These are phyloP conservation scores for Heteromyza rotundicornis DNA, from an alignment of 2,888 invertebrate genomes.

Conservation along the genomic window DNA sequence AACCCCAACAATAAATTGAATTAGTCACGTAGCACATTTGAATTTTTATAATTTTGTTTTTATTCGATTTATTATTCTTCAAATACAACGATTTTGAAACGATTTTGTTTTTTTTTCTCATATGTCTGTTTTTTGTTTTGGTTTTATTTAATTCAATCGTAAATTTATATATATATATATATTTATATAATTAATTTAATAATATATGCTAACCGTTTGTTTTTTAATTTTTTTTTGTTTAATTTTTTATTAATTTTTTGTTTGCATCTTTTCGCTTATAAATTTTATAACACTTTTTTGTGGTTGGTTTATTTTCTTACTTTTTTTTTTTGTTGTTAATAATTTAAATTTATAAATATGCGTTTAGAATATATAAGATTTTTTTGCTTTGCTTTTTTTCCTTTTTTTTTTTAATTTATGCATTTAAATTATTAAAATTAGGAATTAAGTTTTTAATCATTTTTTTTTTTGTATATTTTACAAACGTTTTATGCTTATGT, in stretches of 20 bases:
- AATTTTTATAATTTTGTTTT: slow-evolving; percentile 33
- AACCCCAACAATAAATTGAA: no score
- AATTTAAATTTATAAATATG: slow-evolving; percentile 11
- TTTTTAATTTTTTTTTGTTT: slow-evolving; percentile 3
- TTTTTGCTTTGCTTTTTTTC: no score
- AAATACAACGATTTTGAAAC: slow-evolving; percentile 43
- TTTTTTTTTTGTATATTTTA: no score
- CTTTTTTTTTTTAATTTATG: slow-evolving; percentile 24
- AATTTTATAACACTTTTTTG: slow-evolving; percentile 26
- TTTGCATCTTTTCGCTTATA: slow-evolving; percentile 29
- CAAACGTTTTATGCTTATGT: no score
- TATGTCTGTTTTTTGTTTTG: slow-evolving; percentile 19
- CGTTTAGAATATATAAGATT: slow-evolving; percentile 2
- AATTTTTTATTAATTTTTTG: slow-evolving; percentile 7
- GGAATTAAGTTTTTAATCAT: slow-evolving; percentile 8
- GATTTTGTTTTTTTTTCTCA: slow-evolving; percentile 27
- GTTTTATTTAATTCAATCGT: slow-evolving; percentile 23
- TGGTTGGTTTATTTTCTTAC: slow-evolving; percentile 13
- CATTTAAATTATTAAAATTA: slow-evolving; percentile 22
- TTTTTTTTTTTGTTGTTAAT: background rate
- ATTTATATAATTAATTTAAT: slow-evolving; percentile 28
- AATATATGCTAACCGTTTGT: slow-evolving; percentile 29
- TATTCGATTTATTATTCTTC: slow-evolving; percentile 32
- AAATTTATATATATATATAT: slow-evolving; percentile 24
- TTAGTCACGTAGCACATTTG: no score